Base-by-base conservation (phyloP, 2,888 invertebrate species). In the Leptopterna dolabrata region DNA sequence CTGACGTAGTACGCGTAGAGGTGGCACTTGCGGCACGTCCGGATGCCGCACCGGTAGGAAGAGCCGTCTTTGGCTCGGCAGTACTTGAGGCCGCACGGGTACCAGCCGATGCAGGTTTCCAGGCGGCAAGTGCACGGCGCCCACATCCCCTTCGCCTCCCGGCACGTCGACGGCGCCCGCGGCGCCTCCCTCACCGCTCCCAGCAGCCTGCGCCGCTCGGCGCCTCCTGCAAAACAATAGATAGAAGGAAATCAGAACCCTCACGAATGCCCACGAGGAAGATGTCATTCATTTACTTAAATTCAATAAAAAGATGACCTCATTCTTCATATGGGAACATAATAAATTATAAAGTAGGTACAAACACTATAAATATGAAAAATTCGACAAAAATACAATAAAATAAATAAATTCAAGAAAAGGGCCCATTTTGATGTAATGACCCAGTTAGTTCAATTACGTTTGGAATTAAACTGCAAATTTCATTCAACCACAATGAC, bases 21-120 rank as follows among this genome's bases (percentile, higher is more conserved):
- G 92, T 96, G 95, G 92, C 98, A 98, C 91, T 96, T 95, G 91
- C 96, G 95, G 92, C 98, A 98, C 0, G 98, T 98, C 92, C 98
- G 97, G 91, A 98, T 98, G 89, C 98, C 98, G 92, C 98, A 98
- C 84, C 98, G 94, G 93, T 90, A 90, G 86, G 88, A 89, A n/a
- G 89, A 86, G 87, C 90, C 89, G 73, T 95, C 94, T 92, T 96
- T 96, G 73, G 96, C 96, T 91, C 97, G 96, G 92, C 98, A 98
- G 92, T 97, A 98, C 91, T 98, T 98, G 71, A 98, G 93, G 29
- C 97, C 97, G 92, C 98, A 98, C 0, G 98, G 98, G 92, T 97
- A 98, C 98, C 98, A 98, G 85, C 97, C 97, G 84, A 98, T 95
- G 92, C 97, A 97, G 89, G 95, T 94, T 93, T 97, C 96, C 90